Conservation (phyloP, 2,888 invertebrate genomes). For the Oegoconia quadripuncta region DNA sequence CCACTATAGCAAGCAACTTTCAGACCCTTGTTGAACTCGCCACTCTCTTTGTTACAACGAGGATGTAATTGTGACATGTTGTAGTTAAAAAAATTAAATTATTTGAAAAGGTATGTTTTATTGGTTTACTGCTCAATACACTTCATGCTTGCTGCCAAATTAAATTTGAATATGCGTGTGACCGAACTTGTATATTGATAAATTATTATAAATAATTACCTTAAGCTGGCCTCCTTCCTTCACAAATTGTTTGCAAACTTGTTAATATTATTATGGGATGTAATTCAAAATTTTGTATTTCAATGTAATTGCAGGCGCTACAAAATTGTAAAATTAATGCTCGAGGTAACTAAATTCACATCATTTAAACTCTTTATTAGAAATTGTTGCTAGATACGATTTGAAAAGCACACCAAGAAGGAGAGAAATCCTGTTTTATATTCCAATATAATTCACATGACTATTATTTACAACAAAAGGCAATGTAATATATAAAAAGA, state of each 20-base stretch:
- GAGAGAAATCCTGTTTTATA: no score
- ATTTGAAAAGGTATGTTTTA: slow-evolving; percentile 76
- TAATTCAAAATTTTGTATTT: slow-evolving; percentile 11
- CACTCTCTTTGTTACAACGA: slow-evolving; percentile 47
- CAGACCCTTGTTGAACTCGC: slow-evolving; percentile 47
- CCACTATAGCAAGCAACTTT: slow-evolving; percentile 63
- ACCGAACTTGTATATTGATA: slow-evolving; percentile 43
- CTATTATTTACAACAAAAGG: no score
- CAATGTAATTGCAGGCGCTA: no score
- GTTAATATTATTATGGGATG: slow-evolving; percentile 31
- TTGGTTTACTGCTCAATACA: slow-evolving; percentile 70
- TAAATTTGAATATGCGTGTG: slow-evolving; percentile 45
- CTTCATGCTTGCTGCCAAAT: slow-evolving; percentile 67
- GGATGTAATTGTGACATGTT: slow-evolving; percentile 74
- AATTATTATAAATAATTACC: slow-evolving; percentile 44
- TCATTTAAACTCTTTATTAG: no score
- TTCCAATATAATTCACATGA: no score
- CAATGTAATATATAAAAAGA: no score
- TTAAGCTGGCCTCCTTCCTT: slow-evolving; percentile 86
- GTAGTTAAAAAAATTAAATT: slow-evolving; percentile 69
- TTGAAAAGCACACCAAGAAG: no score
- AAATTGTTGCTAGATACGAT: no score
- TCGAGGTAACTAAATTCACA: no score
- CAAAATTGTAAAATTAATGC: no score
- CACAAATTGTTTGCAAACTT: slow-evolving; percentile 93